Evolutionary conservation across 2,797 vertebrate genomes (phyloP).

Genomic region (Neosilurus mollespiculum): DNA sequence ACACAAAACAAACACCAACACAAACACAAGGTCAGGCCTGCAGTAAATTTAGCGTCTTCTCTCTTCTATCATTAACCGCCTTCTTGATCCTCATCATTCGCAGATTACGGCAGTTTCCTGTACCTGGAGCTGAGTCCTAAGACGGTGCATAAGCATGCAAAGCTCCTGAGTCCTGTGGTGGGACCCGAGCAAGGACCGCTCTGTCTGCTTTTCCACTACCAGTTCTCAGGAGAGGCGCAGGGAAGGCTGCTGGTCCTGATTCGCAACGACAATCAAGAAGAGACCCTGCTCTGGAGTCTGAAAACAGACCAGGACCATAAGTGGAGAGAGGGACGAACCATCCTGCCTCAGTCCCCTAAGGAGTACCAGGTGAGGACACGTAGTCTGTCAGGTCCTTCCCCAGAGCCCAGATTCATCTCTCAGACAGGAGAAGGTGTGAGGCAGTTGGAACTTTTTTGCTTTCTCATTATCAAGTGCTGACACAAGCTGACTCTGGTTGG

Average conservation of each 20-base stretch:
- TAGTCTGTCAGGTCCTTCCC: constrained; percentile 5
- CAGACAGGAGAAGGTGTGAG: constrained; percentile 5
- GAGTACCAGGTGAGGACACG: constrained; percentile 83
- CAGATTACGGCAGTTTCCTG: constrained; percentile 75
- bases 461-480: constrained; percentile 23
- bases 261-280: constrained; percentile 82
- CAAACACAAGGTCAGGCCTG: neutral
- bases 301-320: constrained; percentile 85
- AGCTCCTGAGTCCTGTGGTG: constrained; percentile 85
- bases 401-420: neutral
- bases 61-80: neutral
- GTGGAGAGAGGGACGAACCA: constrained; percentile 91
- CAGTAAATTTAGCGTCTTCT: neutral
- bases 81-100: constrained; percentile 7
- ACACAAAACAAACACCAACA: neutral
- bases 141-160: constrained; percentile 79
- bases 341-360: constrained; percentile 87
- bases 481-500: neutral
- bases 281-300: constrained; percentile 86
- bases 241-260: constrained; percentile 84
- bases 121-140: constrained; percentile 78
- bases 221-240: constrained; percentile 81
- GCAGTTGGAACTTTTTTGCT: constrained; percentile 1
- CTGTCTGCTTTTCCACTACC: constrained; percentile 90
- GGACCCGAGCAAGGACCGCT: constrained; percentile 81